phyloP scores from a whole-genome alignment of 2,113 vertebrate genomes.

The Enhydra lutris region DNA sequence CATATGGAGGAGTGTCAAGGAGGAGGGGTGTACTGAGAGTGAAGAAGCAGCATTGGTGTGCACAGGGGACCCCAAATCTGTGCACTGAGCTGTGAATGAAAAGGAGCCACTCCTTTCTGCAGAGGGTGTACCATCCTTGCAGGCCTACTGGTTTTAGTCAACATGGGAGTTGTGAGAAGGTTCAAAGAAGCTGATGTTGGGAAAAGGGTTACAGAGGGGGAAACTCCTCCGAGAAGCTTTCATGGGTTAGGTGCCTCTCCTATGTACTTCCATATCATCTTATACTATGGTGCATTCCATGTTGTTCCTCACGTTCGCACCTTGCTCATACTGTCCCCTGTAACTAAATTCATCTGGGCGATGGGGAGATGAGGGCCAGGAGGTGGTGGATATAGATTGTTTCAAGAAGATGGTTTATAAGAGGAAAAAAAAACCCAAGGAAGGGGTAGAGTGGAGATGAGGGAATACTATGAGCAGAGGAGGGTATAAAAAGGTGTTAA shows the following conservation, averaged over 20 bases:
- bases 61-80: neutral
- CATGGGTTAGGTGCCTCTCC: neutral
- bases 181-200: neutral
- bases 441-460: neutral
- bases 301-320: neutral
- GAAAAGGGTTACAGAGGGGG: neutral
- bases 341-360: neutral
- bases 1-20: neutral
- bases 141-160: neutral
- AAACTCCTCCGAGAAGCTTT: neutral
- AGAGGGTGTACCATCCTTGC: neutral
- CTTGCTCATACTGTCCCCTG: neutral
- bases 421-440: neutral
- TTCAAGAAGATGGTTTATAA: conserved; percentile 13
- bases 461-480: neutral
- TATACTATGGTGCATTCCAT: neutral
- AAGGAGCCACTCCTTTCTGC: neutral
- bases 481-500: neutral
- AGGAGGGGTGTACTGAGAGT: neutral
- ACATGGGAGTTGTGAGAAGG: neutral
- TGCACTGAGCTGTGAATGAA: neutral
- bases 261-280: neutral
- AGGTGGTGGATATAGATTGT: neutral
- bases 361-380: neutral
- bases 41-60: neutral